phyloP scores from a whole-genome alignment of 2,888 invertebrate species.

The Scaptomyza caliginosa region DNA sequence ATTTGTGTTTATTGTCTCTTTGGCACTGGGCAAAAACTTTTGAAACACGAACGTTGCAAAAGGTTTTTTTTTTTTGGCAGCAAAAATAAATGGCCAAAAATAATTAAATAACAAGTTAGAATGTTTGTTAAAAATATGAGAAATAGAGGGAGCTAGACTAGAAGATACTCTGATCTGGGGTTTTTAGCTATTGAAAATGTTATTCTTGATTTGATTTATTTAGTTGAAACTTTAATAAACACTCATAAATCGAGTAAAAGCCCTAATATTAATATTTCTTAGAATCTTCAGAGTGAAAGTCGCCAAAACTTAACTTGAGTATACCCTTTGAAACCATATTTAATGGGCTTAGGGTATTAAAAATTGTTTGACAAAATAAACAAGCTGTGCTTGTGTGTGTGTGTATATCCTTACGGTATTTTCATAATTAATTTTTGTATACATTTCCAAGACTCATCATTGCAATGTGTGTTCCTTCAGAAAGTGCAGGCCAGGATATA shows the following conservation, averaged over 20 bases:
- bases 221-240: too few relatives aligned
- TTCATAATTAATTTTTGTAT: slow-evolving; percentile 79
- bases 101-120: slow-evolving; percentile 33
- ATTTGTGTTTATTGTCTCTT: slow-evolving; percentile 73
- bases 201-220: too few relatives aligned
- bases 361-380: slow-evolving; percentile 62
- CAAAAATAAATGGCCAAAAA: slow-evolving; percentile 22
- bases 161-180: background rate
- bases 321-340: background rate
- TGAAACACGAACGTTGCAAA: background rate
- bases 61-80: background rate
- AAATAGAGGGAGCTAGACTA: background rate
- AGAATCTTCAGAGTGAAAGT: background rate
- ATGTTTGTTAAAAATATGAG: background rate
- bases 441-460: slow-evolving; percentile 77
- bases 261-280: background rate
- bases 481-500: slow-evolving; percentile 8
- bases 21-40: slow-evolving; percentile 12
- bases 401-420: slow-evolving; percentile 49
- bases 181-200: background rate
- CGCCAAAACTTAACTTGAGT: background rate
- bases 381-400: slow-evolving; percentile 23
- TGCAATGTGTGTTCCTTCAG: slow-evolving; percentile 37
- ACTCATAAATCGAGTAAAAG: too few relatives aligned
- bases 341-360: background rate